These are phyloP conservation scores for Coryphaenoides rupestris DNA, from an alignment of 2,113 vertebrate genomes.

Conservation along the genomic window DNA sequence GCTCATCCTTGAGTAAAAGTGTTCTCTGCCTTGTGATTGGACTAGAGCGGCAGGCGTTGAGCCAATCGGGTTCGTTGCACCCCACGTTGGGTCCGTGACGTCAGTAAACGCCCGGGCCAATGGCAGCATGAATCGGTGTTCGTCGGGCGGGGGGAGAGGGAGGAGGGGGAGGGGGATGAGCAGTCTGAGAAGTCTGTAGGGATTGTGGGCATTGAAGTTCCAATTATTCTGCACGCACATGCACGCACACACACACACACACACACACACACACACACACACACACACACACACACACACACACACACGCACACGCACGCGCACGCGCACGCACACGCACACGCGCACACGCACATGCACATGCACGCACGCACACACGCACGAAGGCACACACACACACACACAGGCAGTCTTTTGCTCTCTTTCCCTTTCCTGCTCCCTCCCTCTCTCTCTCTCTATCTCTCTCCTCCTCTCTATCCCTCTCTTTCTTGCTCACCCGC, in stretches of 20 bases:
- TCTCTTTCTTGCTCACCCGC: no score
- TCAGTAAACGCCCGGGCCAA: conserved; percentile 45
- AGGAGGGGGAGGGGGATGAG: conserved; percentile 18
- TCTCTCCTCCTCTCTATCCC: no score
- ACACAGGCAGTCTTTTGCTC: not conserved
- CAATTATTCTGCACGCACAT: conserved; percentile 67
- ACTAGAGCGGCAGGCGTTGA: not conserved
- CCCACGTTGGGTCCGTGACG: conserved; percentile 74
- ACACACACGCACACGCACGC: not conserved
- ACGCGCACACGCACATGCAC: not conserved
- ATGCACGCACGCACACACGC: not conserved
- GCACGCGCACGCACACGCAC: not conserved
- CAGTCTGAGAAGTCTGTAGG: conserved; percentile 59
- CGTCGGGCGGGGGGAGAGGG: conserved; percentile 51
- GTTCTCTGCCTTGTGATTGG: conserved; percentile 53
- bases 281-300: not conserved
- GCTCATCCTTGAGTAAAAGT: conserved; percentile 29
- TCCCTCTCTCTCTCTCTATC: no score
- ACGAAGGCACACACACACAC: not conserved
- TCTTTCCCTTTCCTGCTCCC: no score
- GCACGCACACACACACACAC: conserved; percentile 19
- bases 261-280: not conserved
- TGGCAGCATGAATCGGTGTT: conserved; percentile 25
- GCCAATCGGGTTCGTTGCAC: conserved; percentile 42
- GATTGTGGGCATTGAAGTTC: conserved; percentile 81